Percentiles rank a stretch among this genome's conserved stretches.
Conservation (phyloP, 2,797 vertebrate genomes). For the Typhlichthys eigenmanni region DNA sequence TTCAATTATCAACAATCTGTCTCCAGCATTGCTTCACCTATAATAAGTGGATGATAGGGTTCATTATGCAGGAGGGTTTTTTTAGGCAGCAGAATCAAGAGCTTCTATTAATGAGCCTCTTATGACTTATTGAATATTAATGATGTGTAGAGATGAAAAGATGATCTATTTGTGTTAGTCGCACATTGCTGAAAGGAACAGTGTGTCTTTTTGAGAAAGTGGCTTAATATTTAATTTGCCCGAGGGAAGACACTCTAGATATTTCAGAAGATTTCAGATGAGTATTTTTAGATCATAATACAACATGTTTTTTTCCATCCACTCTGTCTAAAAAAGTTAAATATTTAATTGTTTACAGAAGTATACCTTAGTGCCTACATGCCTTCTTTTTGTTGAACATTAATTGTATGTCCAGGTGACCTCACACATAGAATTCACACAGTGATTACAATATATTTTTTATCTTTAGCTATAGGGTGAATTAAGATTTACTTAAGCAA, state of each 20-base stretch:
- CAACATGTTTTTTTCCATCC: constrained; percentile 12
- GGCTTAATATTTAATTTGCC: constrained; percentile 22
- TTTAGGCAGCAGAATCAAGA: constrained; percentile 1
- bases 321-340: constrained; percentile 39
- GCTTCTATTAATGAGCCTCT: constrained; percentile 25
- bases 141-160: constrained; percentile 13
- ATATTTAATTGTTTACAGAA: no score
- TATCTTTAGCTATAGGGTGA: no score
- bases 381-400: no score
- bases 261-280: constrained; percentile 30
- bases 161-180: constrained; percentile 23
- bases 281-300: neutral
- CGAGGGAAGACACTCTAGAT: constrained; percentile 12
- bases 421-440: neutral
- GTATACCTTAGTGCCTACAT: no score
- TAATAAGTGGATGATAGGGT: constrained; percentile 2
- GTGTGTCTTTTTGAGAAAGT: constrained; percentile 6
- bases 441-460: no score
- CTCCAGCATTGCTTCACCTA: no score
- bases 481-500: no score
- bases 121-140: constrained; percentile 24
- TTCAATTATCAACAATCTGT: no score
- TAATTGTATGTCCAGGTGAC: neutral
- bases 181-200: constrained; percentile 23
- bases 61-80: constrained; percentile 27